Evolutionary conservation across 2,113 vertebrate genomes (phyloP).

Genomic region (Taxidea taxus): DNA sequence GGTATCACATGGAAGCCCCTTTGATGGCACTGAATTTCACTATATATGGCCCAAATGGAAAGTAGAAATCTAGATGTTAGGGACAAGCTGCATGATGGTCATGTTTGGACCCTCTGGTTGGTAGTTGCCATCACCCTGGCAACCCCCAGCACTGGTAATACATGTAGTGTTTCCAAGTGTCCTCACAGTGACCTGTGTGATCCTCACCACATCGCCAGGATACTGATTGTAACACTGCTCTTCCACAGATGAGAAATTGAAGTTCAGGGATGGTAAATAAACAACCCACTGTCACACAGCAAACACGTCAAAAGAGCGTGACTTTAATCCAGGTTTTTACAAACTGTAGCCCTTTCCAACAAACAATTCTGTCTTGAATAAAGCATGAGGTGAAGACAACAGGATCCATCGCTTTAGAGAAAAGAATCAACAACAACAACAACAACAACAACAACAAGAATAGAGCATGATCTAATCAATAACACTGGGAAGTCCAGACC

Average conservation of each 20-base stretch:
- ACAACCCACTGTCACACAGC: background rate
- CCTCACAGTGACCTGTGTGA: no score
- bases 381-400: background rate
- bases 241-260: background rate
- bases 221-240: background rate
- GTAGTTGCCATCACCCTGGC: fast-evolving
- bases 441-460: background rate
- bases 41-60: background rate
- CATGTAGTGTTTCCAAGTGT: fast-evolving
- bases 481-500: background rate
- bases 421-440: background rate
- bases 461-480: background rate
- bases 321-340: background rate
- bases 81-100: background rate
- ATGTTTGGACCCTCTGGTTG: fast-evolving
- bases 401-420: background rate
- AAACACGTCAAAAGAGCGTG: fast-evolving
- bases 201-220: fast-evolving
- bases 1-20: no score
- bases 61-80: background rate
- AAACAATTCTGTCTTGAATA: background rate
- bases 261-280: background rate
- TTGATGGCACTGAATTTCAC: background rate
- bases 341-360: background rate
- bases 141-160: fast-evolving